A percentile compares a stretch with the other conserved stretches of the same genome.
These are phyloP conservation scores for Parnassius glacialis DNA, from an alignment of 2,888 invertebrate species.

Conservation along the genomic window DNA sequence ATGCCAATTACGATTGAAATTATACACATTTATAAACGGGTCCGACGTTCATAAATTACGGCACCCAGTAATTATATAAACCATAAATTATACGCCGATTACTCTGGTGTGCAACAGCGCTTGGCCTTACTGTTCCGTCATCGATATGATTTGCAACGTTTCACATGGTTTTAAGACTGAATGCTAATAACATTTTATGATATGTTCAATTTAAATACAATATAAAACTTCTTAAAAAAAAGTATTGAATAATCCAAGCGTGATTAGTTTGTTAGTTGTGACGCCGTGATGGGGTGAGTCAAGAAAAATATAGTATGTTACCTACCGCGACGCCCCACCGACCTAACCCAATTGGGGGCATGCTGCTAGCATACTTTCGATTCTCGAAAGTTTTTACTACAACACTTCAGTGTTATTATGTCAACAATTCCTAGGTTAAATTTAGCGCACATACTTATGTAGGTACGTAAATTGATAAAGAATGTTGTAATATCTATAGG, in stretches of 20 bases:
- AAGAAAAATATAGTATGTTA: constrained; percentile 42
- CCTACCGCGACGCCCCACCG: constrained; percentile 26
- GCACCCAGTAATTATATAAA: constrained; percentile 28
- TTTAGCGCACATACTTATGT: no score
- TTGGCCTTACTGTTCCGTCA: constrained; percentile 5
- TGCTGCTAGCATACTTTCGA: constrained; percentile 26
- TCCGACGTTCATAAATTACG: constrained; percentile 32
- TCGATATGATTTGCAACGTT: constrained; percentile 3
- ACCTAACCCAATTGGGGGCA: constrained; percentile 55
- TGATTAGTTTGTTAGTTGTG: no score
- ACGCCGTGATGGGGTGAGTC: no score
- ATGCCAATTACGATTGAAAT: constrained; percentile 13
- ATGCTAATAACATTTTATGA: no score
- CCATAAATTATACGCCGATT: constrained; percentile 5
- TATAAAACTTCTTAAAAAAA: no score
- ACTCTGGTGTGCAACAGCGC: constrained; percentile 2
- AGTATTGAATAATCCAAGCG: no score
- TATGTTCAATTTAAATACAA: no score
- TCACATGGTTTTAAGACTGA: neutral
- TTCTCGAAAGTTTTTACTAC: neutral
- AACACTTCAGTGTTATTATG: no score
- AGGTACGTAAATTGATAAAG: no score
- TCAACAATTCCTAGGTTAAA: no score
- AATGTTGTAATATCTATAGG: no score
- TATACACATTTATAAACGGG: constrained; percentile 16